Conservation (phyloP, 2,797 vertebrate species). For the Poecilia velifera region DNA sequence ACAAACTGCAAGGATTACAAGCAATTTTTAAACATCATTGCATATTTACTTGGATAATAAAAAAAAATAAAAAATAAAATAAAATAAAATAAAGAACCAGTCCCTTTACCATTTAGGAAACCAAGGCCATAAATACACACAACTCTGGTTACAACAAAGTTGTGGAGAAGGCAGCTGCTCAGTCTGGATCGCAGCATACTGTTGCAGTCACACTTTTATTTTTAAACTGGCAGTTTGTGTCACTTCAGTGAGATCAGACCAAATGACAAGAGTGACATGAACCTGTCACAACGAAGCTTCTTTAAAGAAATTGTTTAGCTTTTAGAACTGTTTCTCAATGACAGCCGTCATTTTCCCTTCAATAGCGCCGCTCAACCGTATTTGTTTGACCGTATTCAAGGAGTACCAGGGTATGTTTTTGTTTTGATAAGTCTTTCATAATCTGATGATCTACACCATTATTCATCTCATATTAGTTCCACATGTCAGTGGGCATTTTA, state of each 20-base stretch:
- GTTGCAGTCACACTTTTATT: slow-evolving; percentile 62
- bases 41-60: neutral
- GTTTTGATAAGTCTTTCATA: neutral
- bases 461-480: neutral
- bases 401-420: neutral
- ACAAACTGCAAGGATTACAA: neutral
- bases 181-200: slow-evolving; percentile 29
- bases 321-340: neutral
- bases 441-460: neutral
- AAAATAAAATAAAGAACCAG: neutral
- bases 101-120: neutral
- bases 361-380: neutral
- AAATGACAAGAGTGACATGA: slow-evolving; percentile 4
- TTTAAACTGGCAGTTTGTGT: slow-evolving; percentile 59
- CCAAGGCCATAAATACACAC: slow-evolving; percentile 10
- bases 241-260: slow-evolving; percentile 18
- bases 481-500: neutral
- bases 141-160: slow-evolving; percentile 14
- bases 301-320: neutral
- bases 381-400: neutral
- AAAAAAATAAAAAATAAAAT: too few relatives aligned
- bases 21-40: neutral
- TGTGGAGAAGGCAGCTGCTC: slow-evolving; percentile 51
- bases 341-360: neutral
- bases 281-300: slow-evolving; percentile 10